Evolutionary conservation across 2,888 invertebrate genomes (phyloP), one percentile per base, ranked within the genome.

Genomic region (Hedya salicella): DNA sequence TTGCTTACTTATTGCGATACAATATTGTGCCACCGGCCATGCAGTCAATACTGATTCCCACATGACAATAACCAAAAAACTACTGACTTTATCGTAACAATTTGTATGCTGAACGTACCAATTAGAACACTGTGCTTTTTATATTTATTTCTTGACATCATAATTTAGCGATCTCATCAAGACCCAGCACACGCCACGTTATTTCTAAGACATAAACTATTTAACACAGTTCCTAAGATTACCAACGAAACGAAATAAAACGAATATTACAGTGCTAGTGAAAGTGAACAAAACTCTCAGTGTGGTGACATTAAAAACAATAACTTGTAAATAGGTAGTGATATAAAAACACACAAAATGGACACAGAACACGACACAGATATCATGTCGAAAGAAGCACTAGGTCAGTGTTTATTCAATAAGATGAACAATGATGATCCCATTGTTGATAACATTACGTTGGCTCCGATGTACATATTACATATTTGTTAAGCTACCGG

Each of bases 321-420:
- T 68, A 67, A 68, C 64, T 54, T 71, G 62, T 70, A 72, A 62
- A 74, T 72, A 74, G 64, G 69, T 53, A 73, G 64, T 76, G 71
- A 70, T 71, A 73, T 69, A 77, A 73, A 73, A 70, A 75, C 72
- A 80, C 70, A 78, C 82, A 86, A 77, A 74, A 89, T 88, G 89
- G 82, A 82, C 71, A 81, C 78, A 69, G 82, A 82, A 86, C 85
- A 84, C 79, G 73, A 82, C 74, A 86, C 83, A 82, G 84, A 86
- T 77, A 85, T 84, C 76, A 81, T 91, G 87, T 84, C 83, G 68
- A 75, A 80, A 72, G 91, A 90, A 75, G 90, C 89, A 67, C 85
- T 91, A 91, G 91, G 91, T 91, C 87, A 89, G 91, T 91, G 80
- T 66, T 62, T 40, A 61, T n/a, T 57, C 48, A 57, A 54, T 49